Percentiles rank a stretch among this genome's conserved stretches.
Evolutionary conservation across 1,140 invertebrate species (phyloP).

Genomic region (Drosophila pectinifera): DNA sequence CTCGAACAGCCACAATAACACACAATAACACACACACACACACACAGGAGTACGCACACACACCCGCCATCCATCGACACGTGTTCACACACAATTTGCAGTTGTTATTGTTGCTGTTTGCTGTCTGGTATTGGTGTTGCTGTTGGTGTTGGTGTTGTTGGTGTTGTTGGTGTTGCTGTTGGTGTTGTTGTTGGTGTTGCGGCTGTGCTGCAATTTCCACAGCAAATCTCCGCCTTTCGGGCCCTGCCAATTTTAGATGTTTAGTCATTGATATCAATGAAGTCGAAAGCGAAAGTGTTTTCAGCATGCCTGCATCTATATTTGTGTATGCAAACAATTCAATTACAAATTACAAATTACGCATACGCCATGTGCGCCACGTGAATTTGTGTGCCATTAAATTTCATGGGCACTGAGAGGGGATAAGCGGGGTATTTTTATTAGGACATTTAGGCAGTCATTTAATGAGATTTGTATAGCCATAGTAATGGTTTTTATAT

Average conservation of each 20-base stretch:
- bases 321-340: conserved; percentile 54
- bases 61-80: conserved; percentile 27
- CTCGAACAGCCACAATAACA: conserved; percentile 33
- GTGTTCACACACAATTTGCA: conserved; percentile 49
- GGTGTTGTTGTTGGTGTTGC: conserved; percentile 22
- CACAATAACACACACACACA: conserved; percentile 11
- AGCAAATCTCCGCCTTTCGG: conserved; percentile 44
- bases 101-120: conserved; percentile 52
- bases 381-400: conserved; percentile 45
- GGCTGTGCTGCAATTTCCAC: conserved; percentile 24
- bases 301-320: conserved; percentile 1
- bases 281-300: conserved; percentile 79
- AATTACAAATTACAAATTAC: conserved; percentile 65
- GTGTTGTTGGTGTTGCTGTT: conserved; percentile 45
- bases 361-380: conserved; percentile 57
- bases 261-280: conserved; percentile 81
- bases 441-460: conserved; percentile 20
- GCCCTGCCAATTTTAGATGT: conserved; percentile 76
- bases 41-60: conserved; percentile 25
- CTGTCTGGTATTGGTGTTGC: conserved; percentile 26
- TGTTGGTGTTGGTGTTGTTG: conserved; percentile 31
- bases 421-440: conserved; percentile 33
- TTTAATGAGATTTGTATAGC: conserved; percentile 7
- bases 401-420: conserved; percentile 26
- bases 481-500: conserved; percentile 1